Percentiles rank a stretch among this genome's conserved stretches.
These are phyloP conservation scores for Lasioglossum pauxillum DNA, from an alignment of 2,888 invertebrate genomes.

Conservation along the genomic window DNA sequence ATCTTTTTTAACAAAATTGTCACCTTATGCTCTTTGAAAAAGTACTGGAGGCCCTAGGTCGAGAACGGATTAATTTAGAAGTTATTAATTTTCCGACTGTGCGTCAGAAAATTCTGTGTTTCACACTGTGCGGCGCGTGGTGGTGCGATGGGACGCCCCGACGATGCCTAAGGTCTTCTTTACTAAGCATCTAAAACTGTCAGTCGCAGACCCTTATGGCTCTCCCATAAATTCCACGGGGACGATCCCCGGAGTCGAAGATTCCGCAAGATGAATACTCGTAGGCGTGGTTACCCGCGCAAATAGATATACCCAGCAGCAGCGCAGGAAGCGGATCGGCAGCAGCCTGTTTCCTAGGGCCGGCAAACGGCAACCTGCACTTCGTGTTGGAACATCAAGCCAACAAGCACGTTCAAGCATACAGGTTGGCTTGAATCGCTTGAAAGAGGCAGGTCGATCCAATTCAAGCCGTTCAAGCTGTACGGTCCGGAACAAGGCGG, in stretches of 20 bases:
- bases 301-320: slow-evolving; percentile 17
- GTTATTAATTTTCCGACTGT: not conserved
- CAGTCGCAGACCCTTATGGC: slow-evolving; percentile 52
- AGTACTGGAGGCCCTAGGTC: not conserved
- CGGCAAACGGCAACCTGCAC: not conserved
- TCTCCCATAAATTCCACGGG: slow-evolving; percentile 61
- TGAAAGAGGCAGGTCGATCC: not conserved
- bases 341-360: slow-evolving; percentile 4
- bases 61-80: not conserved
- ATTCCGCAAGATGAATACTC: slow-evolving; percentile 57
- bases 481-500: not conserved
- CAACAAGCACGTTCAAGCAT: not conserved
- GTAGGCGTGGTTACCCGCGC: slow-evolving; percentile 56
- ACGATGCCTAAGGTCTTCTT: slow-evolving; percentile 49
- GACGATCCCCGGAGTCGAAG: slow-evolving; percentile 44
- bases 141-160: slow-evolving; percentile 1
- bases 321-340: slow-evolving; percentile 4
- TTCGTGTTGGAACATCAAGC: not conserved
- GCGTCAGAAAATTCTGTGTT: too few relatives aligned
- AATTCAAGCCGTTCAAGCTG: not conserved
- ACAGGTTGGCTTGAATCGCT: not conserved
- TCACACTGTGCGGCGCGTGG: not conserved
- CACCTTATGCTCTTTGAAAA: not conserved
- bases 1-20: too few relatives aligned
- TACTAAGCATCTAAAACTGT: slow-evolving; percentile 59